Conservation (phyloP, 1,140 invertebrate species). For the Neodiprion virginianus region DNA sequence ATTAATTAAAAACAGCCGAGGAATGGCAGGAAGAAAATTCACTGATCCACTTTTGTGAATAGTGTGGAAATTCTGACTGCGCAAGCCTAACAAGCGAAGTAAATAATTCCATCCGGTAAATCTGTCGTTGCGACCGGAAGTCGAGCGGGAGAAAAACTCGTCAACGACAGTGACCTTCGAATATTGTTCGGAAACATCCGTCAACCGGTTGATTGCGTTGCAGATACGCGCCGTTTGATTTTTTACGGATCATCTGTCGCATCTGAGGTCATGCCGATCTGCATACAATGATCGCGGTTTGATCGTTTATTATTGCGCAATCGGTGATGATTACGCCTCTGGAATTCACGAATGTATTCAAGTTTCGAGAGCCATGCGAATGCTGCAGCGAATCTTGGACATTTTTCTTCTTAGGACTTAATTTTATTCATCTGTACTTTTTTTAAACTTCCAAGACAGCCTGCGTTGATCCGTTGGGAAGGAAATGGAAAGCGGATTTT, state of each 20-base stretch:
- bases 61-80: background rate
- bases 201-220: background rate
- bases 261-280: background rate
- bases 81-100: background rate
- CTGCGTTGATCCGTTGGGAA: too few relatives aligned
- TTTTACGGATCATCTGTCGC: background rate
- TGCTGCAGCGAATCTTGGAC: too few relatives aligned
- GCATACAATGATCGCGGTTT: background rate
- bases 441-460: too few relatives aligned
- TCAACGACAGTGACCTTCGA: background rate
- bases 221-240: background rate
- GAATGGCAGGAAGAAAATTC: background rate
- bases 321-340: too few relatives aligned
- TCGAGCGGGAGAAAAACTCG: background rate
- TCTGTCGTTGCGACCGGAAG: background rate
- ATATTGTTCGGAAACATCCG: background rate
- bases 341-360: too few relatives aligned
- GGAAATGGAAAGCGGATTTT: too few relatives aligned
- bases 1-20: background rate
- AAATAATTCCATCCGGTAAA: background rate
- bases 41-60: background rate
- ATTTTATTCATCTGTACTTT: too few relatives aligned
- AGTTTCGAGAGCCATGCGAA: too few relatives aligned
- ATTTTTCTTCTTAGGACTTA: too few relatives aligned
- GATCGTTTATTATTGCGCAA: too few relatives aligned